Percentiles rank a stretch among this genome's conserved stretches.
These are phyloP conservation scores for Monomorium pharaonis DNA, from an alignment of 1,140 invertebrate species.

Conservation along the genomic window DNA sequence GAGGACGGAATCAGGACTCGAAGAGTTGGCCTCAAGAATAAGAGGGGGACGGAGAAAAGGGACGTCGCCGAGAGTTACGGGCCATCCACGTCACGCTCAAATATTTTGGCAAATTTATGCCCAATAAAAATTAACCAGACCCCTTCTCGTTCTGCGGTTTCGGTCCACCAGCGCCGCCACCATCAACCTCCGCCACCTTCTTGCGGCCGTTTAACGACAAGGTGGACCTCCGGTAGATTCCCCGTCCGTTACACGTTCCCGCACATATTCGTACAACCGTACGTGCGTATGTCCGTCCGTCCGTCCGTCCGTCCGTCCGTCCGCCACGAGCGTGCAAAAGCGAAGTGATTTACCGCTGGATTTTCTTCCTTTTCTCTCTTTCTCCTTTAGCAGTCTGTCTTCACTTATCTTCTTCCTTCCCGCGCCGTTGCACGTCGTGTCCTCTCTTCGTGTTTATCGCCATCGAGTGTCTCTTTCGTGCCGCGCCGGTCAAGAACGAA, in stretches of 20 bases:
- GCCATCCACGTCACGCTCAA: slow-evolving; percentile 80
- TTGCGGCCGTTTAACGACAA: slow-evolving; percentile 79
- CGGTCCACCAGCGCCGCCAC: slow-evolving; percentile 56
- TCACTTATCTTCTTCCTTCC: slow-evolving; percentile 23
- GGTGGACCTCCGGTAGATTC: slow-evolving; percentile 71
- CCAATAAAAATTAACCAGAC: slow-evolving; percentile 84
- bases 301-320: slow-evolving; percentile 59
- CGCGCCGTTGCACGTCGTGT: not conserved
- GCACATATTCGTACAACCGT: slow-evolving; percentile 52
- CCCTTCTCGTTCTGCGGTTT: slow-evolving; percentile 73
- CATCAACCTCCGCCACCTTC: slow-evolving; percentile 53
- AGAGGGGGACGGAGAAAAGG: slow-evolving; percentile 21
- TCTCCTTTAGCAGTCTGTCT: not conserved
- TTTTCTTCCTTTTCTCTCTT: slow-evolving; percentile 69
- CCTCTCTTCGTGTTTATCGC: slow-evolving; percentile 5
- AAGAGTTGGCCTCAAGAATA: slow-evolving; percentile 11
- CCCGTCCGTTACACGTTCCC: slow-evolving; percentile 48
- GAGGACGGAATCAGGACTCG: slow-evolving; percentile 24
- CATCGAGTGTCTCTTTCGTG: slow-evolving; percentile 32
- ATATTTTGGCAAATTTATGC: slow-evolving; percentile 84
- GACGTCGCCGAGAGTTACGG: slow-evolving; percentile 76
- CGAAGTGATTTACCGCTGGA: slow-evolving; percentile 78
- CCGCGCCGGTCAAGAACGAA: slow-evolving; percentile 24
- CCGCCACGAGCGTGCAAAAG: slow-evolving; percentile 68
- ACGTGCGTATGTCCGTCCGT: slow-evolving; percentile 43